Evolutionary conservation across 2,888 invertebrate species (phyloP), one percentile per base, ranked within the genome.

Genomic region (Noctuana brunneofusca): DNA sequence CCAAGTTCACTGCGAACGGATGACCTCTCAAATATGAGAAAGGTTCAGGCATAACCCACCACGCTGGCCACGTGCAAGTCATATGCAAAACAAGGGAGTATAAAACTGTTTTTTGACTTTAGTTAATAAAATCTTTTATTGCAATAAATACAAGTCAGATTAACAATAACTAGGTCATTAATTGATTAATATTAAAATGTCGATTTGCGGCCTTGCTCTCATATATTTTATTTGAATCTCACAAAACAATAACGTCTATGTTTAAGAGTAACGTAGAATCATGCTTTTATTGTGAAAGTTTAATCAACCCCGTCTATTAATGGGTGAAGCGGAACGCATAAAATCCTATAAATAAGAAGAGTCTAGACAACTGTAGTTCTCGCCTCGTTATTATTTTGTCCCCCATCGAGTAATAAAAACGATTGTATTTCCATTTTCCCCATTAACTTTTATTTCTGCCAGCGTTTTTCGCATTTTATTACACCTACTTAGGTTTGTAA

Each of bases 321-420:
- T 62, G 43, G 30, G 6, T 32, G 32, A 62, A 55, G 55, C 55
- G 16, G 30, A 62, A 49, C n/a, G n/a, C 53, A 60, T 60, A 48
- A 60, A 62, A 62, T 62, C 38, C 14, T 38, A 62, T 62, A 62
- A 54, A 55, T 38, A 62, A 38, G 38, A 30, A 54, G 3, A 49
- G 67, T 65, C 67, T 67, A 65, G 67, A 65, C 65, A 56, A 62
- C 48, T 58, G 64, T 54, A 62, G 63, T 67, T 65, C 54, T 65
- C 60, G 32, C 53, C 14, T 38, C 14, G 54, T 55, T 62, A 54
- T 60, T 53, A 62, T 49, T 48, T 46, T 54, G 55, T 18, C 55
- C 48, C 62, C 50, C 22, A 0, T 14, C 27, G 49, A 3, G 41
- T 38, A 22, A 63, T 63, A 63, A 63, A 56, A 57, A 27, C 48